Conservation (phyloP, 2,888 invertebrate genomes). For the Gari tellinella region DNA sequence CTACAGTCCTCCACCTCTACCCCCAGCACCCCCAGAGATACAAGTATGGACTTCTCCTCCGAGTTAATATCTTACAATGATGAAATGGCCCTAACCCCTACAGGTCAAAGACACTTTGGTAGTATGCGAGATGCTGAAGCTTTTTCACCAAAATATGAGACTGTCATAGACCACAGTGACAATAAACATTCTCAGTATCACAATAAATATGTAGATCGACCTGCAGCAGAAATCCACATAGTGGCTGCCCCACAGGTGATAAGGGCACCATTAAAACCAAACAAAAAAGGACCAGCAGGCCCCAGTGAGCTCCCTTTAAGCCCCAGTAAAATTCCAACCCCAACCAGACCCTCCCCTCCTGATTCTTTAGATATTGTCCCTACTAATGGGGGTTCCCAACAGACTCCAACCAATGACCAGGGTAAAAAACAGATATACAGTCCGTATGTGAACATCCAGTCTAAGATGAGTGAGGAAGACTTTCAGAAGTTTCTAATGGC, state of each 20-base stretch:
- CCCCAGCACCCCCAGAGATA: conserved; percentile 8
- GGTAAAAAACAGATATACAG: conserved; percentile 1
- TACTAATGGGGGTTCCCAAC: conserved; percentile 1
- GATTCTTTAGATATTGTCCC: conserved; percentile 53
- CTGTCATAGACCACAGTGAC: not conserved
- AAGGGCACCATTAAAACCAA: conserved; percentile 58
- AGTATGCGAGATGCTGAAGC: conserved; percentile 49
- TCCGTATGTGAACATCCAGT: conserved; percentile 28
- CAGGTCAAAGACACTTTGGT: conserved; percentile 53
- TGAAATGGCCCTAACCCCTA: conserved; percentile 47
- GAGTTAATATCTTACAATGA: conserved; percentile 49
- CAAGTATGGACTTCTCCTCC: conserved; percentile 28
- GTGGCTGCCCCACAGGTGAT: conserved; percentile 65
- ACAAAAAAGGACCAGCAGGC: conserved; percentile 5
- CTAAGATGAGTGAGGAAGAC: conserved; percentile 56
- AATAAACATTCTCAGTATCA: conserved; percentile 26
- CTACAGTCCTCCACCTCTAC: conserved; percentile 37
- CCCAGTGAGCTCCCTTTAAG: conserved; percentile 3
- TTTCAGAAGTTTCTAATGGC: conserved; percentile 55
- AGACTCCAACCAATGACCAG: conserved; percentile 1
- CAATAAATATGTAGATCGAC: conserved; percentile 63
- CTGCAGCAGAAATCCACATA: conserved; percentile 65
- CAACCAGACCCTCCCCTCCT: conserved; percentile 51
- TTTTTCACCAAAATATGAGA: conserved; percentile 1
- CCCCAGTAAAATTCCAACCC: conserved; percentile 14